Evolutionary conservation across 1,140 invertebrate genomes (phyloP).

Genomic region (Pseudoatta argentina): DNA sequence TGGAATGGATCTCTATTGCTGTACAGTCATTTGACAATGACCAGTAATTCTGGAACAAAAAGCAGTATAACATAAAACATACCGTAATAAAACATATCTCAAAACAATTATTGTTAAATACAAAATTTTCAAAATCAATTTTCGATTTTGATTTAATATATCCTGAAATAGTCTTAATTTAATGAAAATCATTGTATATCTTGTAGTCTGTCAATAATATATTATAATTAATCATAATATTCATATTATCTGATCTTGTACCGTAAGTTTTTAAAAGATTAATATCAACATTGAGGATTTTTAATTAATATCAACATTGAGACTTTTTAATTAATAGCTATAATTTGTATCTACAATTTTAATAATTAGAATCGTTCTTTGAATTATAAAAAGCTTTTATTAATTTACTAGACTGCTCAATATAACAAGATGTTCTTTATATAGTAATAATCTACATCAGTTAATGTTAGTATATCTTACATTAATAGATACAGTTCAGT

Average conservation of each 20-base stretch:
- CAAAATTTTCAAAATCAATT: neutral
- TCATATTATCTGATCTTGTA: no score
- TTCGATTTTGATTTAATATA: neutral
- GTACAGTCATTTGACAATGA: constrained; percentile 45
- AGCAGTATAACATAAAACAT: neutral
- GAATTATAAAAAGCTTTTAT: neutral
- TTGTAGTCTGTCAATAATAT: neutral
- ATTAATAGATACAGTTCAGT: neutral
- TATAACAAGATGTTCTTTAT: no score
- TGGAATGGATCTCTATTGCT: constrained; percentile 45
- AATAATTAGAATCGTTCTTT: neutral
- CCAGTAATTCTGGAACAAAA: constrained; percentile 22
- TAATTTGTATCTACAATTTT: neutral
- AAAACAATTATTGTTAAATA: constrained; percentile 1
- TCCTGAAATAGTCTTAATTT: neutral
- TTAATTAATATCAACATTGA: no score
- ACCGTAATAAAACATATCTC: neutral
- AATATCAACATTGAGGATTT: no score
- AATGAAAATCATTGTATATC: neutral
- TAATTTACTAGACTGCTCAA: neutral
- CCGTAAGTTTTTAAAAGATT: neutral
- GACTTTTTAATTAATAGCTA: neutral
- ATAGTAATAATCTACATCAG: neutral
- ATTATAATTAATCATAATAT: neutral
- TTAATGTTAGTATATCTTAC: neutral